Evolutionary conservation across 2,113 vertebrate genomes (phyloP).

Genomic region (Carassius carassius): DNA sequence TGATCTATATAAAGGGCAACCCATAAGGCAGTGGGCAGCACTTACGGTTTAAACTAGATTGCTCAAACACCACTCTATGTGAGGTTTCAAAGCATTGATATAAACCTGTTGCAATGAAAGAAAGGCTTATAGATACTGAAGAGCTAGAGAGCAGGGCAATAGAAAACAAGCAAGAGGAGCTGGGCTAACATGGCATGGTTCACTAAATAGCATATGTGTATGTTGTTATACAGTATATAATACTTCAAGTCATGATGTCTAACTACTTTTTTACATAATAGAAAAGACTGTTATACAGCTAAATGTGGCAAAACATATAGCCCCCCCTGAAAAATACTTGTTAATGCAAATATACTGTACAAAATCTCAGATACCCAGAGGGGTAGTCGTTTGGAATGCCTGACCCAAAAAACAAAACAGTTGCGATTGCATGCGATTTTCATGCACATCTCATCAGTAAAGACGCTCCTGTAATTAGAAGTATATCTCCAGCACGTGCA

Average conservation of each 20-base stretch:
- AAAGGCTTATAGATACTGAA: slow-evolving; percentile 24
- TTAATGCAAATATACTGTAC: neutral
- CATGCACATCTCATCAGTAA: too few species aligned
- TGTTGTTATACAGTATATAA: neutral
- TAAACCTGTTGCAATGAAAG: neutral
- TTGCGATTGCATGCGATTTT: too few species aligned
- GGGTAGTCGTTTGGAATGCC: neutral
- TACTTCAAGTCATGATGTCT: neutral
- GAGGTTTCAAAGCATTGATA: neutral
- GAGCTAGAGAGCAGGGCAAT: slow-evolving; percentile 27
- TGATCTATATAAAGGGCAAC: neutral
- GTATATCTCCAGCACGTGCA: too few species aligned
- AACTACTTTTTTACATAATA: neutral
- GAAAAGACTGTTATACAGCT: neutral
- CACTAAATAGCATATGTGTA: neutral
- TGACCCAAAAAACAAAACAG: neutral
- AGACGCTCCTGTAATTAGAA: too few species aligned
- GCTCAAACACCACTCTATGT: neutral
- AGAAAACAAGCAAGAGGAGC: slow-evolving; percentile 32
- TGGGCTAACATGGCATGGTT: neutral
- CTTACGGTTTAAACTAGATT: neutral
- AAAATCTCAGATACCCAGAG: neutral
- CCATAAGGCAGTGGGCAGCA: slow-evolving; percentile 5
- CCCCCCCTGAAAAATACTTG: neutral
- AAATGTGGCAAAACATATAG: neutral